phyloP scores from a whole-genome alignment of 2,888 invertebrate species.

The Hemicrepidius hirtus region DNA sequence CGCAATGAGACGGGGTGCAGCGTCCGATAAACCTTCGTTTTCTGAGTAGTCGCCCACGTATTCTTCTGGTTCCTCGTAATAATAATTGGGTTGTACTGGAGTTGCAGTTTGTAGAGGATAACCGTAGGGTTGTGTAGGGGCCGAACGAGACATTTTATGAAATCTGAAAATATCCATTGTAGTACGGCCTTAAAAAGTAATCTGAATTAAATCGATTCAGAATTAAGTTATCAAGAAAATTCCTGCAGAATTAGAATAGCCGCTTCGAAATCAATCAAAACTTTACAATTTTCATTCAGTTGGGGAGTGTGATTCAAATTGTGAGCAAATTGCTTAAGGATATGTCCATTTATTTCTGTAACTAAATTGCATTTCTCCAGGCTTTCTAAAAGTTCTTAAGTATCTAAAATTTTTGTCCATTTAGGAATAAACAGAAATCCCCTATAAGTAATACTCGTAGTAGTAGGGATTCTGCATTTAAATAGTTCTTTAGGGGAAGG shows the following conservation, averaged over 20 bases:
- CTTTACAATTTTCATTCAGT: conserved; percentile 16
- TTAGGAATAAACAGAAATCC: background rate
- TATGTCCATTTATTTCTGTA: background rate
- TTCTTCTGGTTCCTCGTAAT: conserved; percentile 60
- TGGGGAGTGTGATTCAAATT: conserved; percentile 5
- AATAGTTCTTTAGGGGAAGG: too few relatives aligned
- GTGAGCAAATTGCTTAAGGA: conserved; percentile 11
- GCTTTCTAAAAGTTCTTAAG: background rate
- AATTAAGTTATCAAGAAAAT: conserved; percentile 20
- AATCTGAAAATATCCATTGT: background rate
- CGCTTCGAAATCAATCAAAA: conserved; percentile 26
- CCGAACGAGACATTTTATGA: conserved; percentile 27
- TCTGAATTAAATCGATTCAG: conserved; percentile 6
- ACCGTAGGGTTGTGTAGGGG: conserved; percentile 24
- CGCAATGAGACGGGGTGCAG: conserved; percentile 22
- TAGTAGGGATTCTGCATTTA: background rate
- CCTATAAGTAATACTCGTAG: background rate
- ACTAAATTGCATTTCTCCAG: background rate
- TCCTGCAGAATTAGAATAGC: conserved; percentile 14
- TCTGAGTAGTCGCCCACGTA: conserved; percentile 62
- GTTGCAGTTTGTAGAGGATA: conserved; percentile 26
- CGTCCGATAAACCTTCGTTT: conserved; percentile 58
- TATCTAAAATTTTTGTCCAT: background rate
- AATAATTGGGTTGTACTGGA: conserved; percentile 52
- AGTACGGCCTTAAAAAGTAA: conserved; percentile 14